Base-by-base conservation (phyloP, 2,113 vertebrate genomes). In the Leucopsar rothschildi region DNA sequence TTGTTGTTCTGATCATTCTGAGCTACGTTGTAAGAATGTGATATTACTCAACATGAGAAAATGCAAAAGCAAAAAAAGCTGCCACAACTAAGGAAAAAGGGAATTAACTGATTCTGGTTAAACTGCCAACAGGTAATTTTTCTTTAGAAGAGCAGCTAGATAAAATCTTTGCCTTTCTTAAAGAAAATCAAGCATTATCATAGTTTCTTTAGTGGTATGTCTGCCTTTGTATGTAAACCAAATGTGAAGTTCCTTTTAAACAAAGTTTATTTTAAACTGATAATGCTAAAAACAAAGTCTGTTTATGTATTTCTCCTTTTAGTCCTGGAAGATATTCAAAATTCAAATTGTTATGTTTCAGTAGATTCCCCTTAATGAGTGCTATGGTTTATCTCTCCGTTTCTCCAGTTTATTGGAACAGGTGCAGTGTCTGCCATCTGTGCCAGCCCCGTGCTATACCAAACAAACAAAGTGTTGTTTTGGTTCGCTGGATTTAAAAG, bases 381-480 rank as follows among this genome's bases (percentile, higher is more conserved):
- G 76, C 96, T 79, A 85, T 71, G 95, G 79, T 93, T 96, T 95
- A 92, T 97, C 97, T 96, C 93, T 23, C 15, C 4, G 2, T 95
- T 86, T 88, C 72, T 96, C 96, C 40, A 2, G 88, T 96, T 97
- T 96, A 95, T 77, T 94, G 93, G 96, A 97, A 94, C 98, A 98
- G 98, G 98, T 98, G 98, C 96, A 87, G 10, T 68, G 85, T 57
- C 94, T 82, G 68, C 88, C 94, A 88, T 94, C 86, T 71, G 88
- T 90, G 93, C 96, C 91, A 94, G 88, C 81, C 55, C 70, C 2
- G 23, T 42, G 27, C 87, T 53, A 28, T 37, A 73, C 69, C 87
- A 70, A 70, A 92, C 96, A 97, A 97, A 96, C 93, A 88, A 89
- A 96, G 94, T 94, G 87, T 39, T 66, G 93, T 92, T 96, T 96